Evolutionary conservation across 2,113 vertebrate genomes (phyloP), one percentile per base, ranked within the genome.

Genomic region (Atractosteus spatula): DNA sequence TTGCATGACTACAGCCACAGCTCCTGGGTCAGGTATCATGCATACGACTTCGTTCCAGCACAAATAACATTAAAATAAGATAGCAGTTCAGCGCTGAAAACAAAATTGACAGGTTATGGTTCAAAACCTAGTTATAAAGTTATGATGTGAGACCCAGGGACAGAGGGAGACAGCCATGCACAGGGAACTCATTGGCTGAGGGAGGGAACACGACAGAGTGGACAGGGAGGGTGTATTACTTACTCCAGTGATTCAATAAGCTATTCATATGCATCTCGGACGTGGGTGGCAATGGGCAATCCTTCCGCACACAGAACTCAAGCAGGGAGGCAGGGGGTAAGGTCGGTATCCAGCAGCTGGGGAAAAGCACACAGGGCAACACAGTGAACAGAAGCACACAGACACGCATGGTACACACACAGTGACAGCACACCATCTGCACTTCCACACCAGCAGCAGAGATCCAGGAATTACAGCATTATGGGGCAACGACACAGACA

Each of bases 191-290:
- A 69, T 29, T 69, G 55, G 17, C 16, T 7, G n/a, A n/a, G 14
- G 12, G 29, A 29, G 29, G 14, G 16, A 66, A 13, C 7, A 13
- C n/a, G 68, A n/a, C 41, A 14, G 45, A 45, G n/a, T 10, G 8
- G 4, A 29, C 10, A 16, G 14, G 68, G 41, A 17, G 62, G 63
- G 61, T n/a, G 57, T n/a, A 51, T 77, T 91, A 91, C 89, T 92
- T 89, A 92, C 89, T 90, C 86, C 86, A 90, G 44, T 88, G 86
- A 85, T 88, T 91, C 84, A 88, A 75, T 83, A 91, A 81, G 78
- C 83, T 91, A 91, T 89, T 91, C 86, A 89, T 86, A 75, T 92
- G 86, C 91, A 92, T 91, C 88, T 76, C 78, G 89, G 43, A 45
- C 71, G 59, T 45, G 68, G 87, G 63, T 73, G 73, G 51, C 77